phyloP scores from a whole-genome alignment of 2,113 vertebrate species.

The Engystomops pustulosus region DNA sequence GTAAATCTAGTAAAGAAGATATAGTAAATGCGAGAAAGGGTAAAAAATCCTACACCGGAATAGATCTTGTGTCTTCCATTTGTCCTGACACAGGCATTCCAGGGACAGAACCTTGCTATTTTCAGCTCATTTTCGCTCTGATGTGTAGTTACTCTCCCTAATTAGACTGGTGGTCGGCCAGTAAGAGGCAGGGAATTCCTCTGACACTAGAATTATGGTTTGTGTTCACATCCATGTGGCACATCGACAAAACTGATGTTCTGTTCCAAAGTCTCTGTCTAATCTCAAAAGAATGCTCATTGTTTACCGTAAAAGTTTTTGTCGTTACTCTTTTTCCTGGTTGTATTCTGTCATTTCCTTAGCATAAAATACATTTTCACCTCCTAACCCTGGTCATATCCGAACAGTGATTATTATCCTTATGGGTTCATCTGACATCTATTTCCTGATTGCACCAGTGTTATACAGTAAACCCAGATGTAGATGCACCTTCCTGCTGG shows the following conservation, averaged over 20 bases:
- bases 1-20: too few relatives aligned
- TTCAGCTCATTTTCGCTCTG: constrained; percentile 16
- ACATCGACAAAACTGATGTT: not conserved
- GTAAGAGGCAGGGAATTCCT: constrained; percentile 34
- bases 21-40: too few relatives aligned
- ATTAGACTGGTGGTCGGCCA: not conserved
- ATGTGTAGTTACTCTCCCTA: constrained; percentile 4
- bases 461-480: not conserved
- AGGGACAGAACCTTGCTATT: constrained; percentile 22
- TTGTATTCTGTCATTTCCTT: not conserved
- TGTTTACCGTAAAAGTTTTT: too few relatives aligned
- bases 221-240: not conserved
- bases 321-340: not conserved
- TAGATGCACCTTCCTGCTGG: too few relatives aligned
- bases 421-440: not conserved
- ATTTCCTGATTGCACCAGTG: not conserved
- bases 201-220: constrained; percentile 4
- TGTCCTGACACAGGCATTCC: constrained; percentile 29
- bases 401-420: not conserved
- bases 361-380: not conserved
- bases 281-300: too few relatives aligned
- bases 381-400: not conserved
- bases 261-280: not conserved
- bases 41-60: not conserved
- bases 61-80: not conserved